phyloP scores from a whole-genome alignment of 2,797 vertebrate genomes.

The Lagocephalus sceleratus region DNA sequence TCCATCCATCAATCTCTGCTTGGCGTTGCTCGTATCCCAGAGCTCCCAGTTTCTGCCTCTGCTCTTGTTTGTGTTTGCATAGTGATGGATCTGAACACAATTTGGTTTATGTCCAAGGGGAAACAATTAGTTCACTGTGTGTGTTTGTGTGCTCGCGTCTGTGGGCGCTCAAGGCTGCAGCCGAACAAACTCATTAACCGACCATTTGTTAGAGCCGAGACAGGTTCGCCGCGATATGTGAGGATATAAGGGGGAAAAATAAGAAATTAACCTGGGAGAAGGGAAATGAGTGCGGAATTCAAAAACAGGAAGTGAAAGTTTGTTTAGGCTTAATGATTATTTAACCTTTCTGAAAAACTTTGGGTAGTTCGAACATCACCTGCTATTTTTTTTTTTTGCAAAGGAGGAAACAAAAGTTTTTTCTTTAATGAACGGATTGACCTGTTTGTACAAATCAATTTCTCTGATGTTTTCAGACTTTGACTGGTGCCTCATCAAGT shows the following conservation, averaged over 20 bases:
- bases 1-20: conserved; percentile 43
- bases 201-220: conserved; percentile 46
- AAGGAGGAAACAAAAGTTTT: too few species aligned
- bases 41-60: conserved; percentile 40
- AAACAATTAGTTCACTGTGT: conserved; percentile 65
- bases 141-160: conserved; percentile 25
- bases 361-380: too few species aligned
- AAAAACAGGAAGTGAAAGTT: conserved; percentile 15
- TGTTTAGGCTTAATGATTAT: conserved; percentile 33
- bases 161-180: conserved; percentile 48
- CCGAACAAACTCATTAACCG: conserved; percentile 59
- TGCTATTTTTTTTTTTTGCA: too few species aligned
- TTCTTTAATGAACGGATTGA: conserved; percentile 5
- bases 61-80: conserved; percentile 47
- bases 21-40: conserved; percentile 32
- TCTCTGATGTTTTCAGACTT: conserved; percentile 9
- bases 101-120: conserved; percentile 60
- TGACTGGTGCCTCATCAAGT: neutral
- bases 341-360: conserved; percentile 14
- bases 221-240: conserved; percentile 25
- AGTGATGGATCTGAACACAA: conserved; percentile 46
- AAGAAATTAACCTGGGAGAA: conserved; percentile 14
- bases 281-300: conserved; percentile 5
- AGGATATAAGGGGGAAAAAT: conserved; percentile 4
- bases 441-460: conserved; percentile 7